phyloP scores from a whole-genome alignment of 2,797 vertebrate genomes.

The Coendou prehensilis region DNA sequence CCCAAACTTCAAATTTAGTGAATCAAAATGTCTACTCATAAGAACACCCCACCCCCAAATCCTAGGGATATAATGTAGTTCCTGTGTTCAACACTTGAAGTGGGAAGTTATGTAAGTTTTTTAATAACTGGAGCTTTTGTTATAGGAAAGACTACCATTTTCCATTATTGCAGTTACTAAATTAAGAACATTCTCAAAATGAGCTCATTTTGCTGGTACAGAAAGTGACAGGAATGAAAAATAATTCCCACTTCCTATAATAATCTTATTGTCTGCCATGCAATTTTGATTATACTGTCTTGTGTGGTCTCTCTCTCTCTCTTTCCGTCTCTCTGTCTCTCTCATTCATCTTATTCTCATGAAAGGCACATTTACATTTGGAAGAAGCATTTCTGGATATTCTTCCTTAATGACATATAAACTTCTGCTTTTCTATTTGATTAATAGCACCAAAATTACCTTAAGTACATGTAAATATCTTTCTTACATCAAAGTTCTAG shows the following conservation, averaged over 20 bases:
- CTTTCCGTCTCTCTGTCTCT: neutral
- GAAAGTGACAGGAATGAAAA: constrained; percentile 51
- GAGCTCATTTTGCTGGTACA: constrained; percentile 61
- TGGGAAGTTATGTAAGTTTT: neutral
- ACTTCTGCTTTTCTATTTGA: constrained; percentile 56
- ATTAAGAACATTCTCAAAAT: constrained; percentile 71
- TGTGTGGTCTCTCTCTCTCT: neutral
- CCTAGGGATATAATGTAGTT: neutral
- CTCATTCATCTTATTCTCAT: neutral
- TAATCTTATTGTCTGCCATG: neutral
- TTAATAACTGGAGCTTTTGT: constrained; percentile 36
- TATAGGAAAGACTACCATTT: constrained; percentile 31
- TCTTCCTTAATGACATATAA: constrained; percentile 45
- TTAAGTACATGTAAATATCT: constrained; percentile 56
- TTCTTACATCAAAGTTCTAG: neutral
- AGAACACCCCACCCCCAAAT: neutral
- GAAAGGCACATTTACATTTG: constrained; percentile 17
- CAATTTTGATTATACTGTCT: constrained; percentile 42
- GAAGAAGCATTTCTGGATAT: constrained; percentile 12
- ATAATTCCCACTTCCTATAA: constrained; percentile 50
- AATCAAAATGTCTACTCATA: neutral
- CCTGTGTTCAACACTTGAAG: neutral
- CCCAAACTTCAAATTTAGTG: constrained; percentile 32
- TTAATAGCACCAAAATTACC: constrained; percentile 35
- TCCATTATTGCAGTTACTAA: constrained; percentile 58